Percentiles rank a stretch among this genome's conserved stretches.
Evolutionary conservation across 2,888 invertebrate genomes (phyloP).

Genomic region (Alviniconcha strummeri): DNA sequence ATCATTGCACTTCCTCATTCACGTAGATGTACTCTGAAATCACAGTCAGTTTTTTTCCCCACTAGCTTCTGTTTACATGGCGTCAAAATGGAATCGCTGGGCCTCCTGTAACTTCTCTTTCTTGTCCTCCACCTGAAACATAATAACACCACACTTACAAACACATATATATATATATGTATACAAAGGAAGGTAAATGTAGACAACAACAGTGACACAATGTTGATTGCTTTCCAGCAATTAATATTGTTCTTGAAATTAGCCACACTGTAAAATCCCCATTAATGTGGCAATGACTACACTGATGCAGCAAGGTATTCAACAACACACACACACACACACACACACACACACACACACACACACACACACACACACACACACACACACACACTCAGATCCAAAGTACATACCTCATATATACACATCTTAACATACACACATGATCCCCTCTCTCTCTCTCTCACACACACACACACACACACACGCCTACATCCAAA

Average conservation of each 20-base stretch:
- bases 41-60: background rate
- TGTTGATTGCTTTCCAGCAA: too few relatives aligned
- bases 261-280: too few relatives aligned
- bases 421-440: background rate
- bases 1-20: background rate
- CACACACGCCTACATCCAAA: background rate
- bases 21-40: background rate
- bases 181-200: too few relatives aligned
- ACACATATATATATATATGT: too few relatives aligned
- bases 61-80: conserved; percentile 78
- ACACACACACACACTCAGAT: background rate
- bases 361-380: background rate
- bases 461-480: background rate
- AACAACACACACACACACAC: background rate
- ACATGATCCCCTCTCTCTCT: background rate
- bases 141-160: background rate
- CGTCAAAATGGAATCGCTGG: conserved; percentile 89
- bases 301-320: background rate
- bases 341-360: background rate
- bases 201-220: too few relatives aligned
- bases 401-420: too few relatives aligned
- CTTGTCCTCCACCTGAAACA: conserved; percentile 80
- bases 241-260: too few relatives aligned
- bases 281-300: too few relatives aligned
- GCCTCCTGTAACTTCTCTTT: conserved; percentile 86